These are phyloP conservation scores for Sorex fumeus DNA, from an alignment of 2,113 vertebrate species.

Conservation along the genomic window DNA sequence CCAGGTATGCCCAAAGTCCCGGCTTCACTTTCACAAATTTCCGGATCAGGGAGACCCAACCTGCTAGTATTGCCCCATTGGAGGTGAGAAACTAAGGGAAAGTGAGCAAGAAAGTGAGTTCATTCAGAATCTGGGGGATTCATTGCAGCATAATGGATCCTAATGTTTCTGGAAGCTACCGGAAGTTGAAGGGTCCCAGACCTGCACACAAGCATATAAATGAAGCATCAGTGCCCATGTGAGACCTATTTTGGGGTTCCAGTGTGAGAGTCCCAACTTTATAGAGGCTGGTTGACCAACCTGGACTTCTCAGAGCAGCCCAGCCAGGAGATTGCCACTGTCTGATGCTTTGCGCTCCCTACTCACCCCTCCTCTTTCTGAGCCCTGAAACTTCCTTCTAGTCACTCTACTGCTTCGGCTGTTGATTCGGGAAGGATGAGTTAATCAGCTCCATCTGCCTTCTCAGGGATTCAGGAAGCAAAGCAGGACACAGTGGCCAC, in stretches of 20 bases:
- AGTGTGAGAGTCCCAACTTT: neutral
- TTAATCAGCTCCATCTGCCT: neutral
- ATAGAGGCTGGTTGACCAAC: neutral
- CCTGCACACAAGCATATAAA: neutral
- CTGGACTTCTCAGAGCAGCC: neutral
- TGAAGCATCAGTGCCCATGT: neutral
- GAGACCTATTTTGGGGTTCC: neutral
- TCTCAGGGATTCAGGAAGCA: constrained; percentile 24
- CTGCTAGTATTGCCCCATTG: neutral
- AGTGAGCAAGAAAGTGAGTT: neutral
- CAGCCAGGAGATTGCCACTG: neutral
- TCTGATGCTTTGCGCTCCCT: neutral
- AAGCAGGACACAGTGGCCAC: neutral
- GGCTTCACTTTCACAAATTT: neutral
- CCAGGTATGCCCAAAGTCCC: neutral
- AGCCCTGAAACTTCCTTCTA: neutral
- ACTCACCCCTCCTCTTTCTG: neutral
- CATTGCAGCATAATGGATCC: neutral
- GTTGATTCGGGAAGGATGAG: neutral
- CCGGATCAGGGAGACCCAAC: neutral
- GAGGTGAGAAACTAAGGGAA: neutral
- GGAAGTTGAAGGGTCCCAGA: neutral
- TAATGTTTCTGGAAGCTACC: neutral
- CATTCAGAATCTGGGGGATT: neutral
- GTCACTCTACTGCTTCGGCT: neutral